These are phyloP conservation scores for Tubulanus polymorphus DNA, from an alignment of 2,888 invertebrate species.

Conservation along the genomic window DNA sequence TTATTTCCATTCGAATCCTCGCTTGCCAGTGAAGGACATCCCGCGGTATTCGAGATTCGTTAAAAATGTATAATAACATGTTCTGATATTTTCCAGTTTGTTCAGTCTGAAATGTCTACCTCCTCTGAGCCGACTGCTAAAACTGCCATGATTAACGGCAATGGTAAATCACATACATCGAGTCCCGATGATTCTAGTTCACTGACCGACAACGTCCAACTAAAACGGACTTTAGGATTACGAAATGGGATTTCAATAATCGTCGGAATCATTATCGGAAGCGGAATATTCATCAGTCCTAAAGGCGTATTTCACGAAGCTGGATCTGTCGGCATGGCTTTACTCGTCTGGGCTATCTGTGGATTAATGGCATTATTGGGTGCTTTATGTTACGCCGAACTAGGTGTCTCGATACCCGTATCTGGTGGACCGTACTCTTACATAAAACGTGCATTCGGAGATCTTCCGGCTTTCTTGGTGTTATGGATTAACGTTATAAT, in stretches of 20 bases:
- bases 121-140: too few species aligned
- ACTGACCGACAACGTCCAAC: conserved; percentile 22
- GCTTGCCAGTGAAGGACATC: too few species aligned
- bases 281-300: conserved; percentile 93
- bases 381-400: conserved; percentile 83
- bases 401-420: conserved; percentile 80
- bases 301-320: conserved; percentile 80
- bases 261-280: conserved; percentile 81
- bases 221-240: conserved; percentile 36
- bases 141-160: too few species aligned
- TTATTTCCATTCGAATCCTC: too few species aligned
- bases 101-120: too few species aligned
- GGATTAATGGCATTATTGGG: conserved; percentile 75
- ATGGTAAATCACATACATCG: too few species aligned
- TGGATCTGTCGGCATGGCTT: conserved; percentile 68
- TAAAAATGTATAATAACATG: too few species aligned
- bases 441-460: conserved; percentile 47
- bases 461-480: conserved; percentile 45
- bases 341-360: conserved; percentile 84
- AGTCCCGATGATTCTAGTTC: too few species aligned
- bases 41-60: too few species aligned
- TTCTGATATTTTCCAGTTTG: too few species aligned
- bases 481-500: conserved; percentile 48
- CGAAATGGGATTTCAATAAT: conserved; percentile 40
- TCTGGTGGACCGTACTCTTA: conserved; percentile 57